phyloP scores from a whole-genome alignment of 2,888 invertebrate genomes.

The Oscheius sp. region DNA sequence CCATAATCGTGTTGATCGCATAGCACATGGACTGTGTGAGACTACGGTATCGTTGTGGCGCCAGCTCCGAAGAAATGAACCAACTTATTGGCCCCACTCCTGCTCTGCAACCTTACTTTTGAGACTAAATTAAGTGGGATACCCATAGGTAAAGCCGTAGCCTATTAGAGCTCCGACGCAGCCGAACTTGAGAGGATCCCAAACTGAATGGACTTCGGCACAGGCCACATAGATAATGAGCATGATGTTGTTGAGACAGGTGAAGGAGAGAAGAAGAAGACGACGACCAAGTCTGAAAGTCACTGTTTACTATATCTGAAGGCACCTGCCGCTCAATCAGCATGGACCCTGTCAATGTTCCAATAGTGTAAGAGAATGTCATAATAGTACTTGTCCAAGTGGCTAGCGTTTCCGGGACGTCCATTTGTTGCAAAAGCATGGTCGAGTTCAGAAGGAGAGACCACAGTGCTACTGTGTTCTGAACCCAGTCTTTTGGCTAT shows the following conservation, averaged over 20 bases:
- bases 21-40: constrained; percentile 60
- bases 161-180: constrained; percentile 51
- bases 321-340: constrained; percentile 56
- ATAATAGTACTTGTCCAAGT: constrained; percentile 61
- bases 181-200: constrained; percentile 54
- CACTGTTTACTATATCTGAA: too few relatives aligned
- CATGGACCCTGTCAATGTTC: constrained; percentile 56
- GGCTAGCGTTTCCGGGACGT: constrained; percentile 47
- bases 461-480: constrained; percentile 64
- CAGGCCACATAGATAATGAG: constrained; percentile 55
- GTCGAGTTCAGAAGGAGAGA: constrained; percentile 62
- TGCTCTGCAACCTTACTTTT: constrained; percentile 40
- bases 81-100: constrained; percentile 66
- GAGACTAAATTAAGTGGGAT: neutral
- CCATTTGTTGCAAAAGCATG: constrained; percentile 49
- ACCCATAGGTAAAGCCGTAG: constrained; percentile 65
- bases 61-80: constrained; percentile 65
- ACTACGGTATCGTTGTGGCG: constrained; percentile 63
- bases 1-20: constrained; percentile 60
- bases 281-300: constrained; percentile 57
- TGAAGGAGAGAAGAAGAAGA: constrained; percentile 54
- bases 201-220: constrained; percentile 46
- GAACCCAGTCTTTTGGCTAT: constrained; percentile 10
- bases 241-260: constrained; percentile 45
- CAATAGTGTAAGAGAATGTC: constrained; percentile 59